Evolutionary conservation across 2,888 invertebrate genomes (phyloP), one percentile per base, ranked within the genome.

Genomic region (Polydrusus pterygomalis): DNA sequence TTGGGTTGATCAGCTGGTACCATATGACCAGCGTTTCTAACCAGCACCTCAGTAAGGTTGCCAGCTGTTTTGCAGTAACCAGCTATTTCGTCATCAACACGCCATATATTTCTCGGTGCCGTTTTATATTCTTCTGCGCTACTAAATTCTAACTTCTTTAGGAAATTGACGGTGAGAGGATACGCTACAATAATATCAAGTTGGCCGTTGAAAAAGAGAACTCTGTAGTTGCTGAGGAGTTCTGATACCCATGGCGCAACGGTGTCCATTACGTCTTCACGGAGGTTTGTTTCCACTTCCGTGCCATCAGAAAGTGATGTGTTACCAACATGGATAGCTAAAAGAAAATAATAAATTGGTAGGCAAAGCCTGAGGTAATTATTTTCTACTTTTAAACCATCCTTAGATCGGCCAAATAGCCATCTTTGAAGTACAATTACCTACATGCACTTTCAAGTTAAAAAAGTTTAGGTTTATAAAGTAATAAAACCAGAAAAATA

Each of bases 131-230:
- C 89, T 0, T 89, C 89, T 0, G 92, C 87, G 0, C 90, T 91
- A n/a, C 88, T 89, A 88, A 95, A 96, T 43, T 92, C 89, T 3
- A 96, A 88, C 25, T 91, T 89, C 77, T 90, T 89, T 30, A 97
- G 87, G 85, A 94, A 96, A 83, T 93, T 93, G 25, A 93, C 90
- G 0, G 96, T 96, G 60, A 95, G 84, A 0, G 96, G 95, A 87
- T 95, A 95, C 0, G 96, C 95, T 0, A 96, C 94, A 78, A 96
- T 95, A 13, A 97, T 93, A 85, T 97, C 97, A 78, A 97, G 85
- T 84, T 97, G 97, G 0, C 97, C 97, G 84, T 92, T 96, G 86
- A 96, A 97, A 70, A 96, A 90, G 49, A 96, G 90, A 11, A 96
- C 91, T 85, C 90, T 89, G 81, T 93, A 93, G 78, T 91, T 87